Evolutionary conservation across 1,140 invertebrate species (phyloP), one percentile per base, ranked within the genome.

Genomic region (Calycopis cecrops): DNA sequence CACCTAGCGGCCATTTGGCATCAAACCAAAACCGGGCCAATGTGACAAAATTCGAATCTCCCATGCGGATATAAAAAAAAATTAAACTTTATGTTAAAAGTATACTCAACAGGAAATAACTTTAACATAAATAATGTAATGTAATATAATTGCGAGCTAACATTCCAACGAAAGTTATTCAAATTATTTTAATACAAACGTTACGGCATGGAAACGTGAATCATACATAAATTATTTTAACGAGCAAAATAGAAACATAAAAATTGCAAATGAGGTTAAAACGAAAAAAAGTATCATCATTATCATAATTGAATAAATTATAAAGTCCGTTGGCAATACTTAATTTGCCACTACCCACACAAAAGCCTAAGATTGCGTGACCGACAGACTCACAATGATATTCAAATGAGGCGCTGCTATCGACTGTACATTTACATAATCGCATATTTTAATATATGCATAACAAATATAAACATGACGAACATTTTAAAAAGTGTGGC

Each of bases 341-440:
- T 66, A 73, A 79, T 78, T 71, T 59, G 62, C 77, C 62, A 75
- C 67, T 60, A 75, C 69, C 59, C 63, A 70, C 60, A 74, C 72
- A 79, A 76, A 76, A 71, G 69, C 71, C 63, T 67, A 58, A 63
- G 63, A 58, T 57, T 69, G 66, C 67, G 71, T 69, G 73, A 63
- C 67, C 64, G 70, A 53, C 62, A 61, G 35, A 70, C 61, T 63
- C 59, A 79, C 76, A 83, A 80, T 73, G 70, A 74, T 81, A 82
- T 84, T 76, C 77, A 77, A 81, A 84, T 85, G 77, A 79, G 73
- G 54, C 60, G 67, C 69, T 69, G 78, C 76, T 76, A 78, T 73
- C 69, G 67, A 72, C 71, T 65, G 52, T 65, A n/a, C n/a, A 80
- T 82, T 75, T 76, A 69, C 77, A 82, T 85, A 85, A 79, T 80